A percentile compares a stretch with the other conserved stretches of the same genome.
Conservation (phyloP, 2,113 vertebrate genomes). For the Agapornis roseicollis region DNA sequence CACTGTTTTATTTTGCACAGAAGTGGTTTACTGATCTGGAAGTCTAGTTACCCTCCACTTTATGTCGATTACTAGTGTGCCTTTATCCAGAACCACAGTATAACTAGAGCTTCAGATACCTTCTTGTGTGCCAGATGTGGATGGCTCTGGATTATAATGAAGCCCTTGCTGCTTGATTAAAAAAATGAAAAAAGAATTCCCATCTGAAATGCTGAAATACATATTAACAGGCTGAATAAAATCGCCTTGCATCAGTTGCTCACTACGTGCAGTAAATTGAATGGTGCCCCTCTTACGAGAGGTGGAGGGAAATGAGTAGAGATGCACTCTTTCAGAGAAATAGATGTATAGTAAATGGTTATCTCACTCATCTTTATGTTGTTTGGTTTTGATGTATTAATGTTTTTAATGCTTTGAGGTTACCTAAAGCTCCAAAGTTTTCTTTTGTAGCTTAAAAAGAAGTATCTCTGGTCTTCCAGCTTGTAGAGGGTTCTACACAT, state of each 20-base stretch:
- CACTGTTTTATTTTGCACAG: background rate
- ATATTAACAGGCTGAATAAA: background rate
- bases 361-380: background rate
- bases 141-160: background rate
- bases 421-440: background rate
- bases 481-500: background rate
- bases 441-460: background rate
- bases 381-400: background rate
- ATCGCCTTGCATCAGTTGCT: background rate
- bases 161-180: background rate
- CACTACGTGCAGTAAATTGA: background rate
- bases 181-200: background rate
- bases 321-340: background rate
- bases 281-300: background rate
- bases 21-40: background rate
- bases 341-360: background rate
- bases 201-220: background rate
- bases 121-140: background rate
- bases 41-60: rapidly evolving
- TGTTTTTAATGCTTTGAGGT: background rate
- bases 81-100: background rate
- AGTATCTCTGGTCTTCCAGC: background rate
- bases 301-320: background rate
- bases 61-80: background rate
- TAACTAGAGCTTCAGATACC: background rate